Evolutionary conservation across 2,797 vertebrate genomes (phyloP).

Genomic region (Sebastes steindachneri): DNA sequence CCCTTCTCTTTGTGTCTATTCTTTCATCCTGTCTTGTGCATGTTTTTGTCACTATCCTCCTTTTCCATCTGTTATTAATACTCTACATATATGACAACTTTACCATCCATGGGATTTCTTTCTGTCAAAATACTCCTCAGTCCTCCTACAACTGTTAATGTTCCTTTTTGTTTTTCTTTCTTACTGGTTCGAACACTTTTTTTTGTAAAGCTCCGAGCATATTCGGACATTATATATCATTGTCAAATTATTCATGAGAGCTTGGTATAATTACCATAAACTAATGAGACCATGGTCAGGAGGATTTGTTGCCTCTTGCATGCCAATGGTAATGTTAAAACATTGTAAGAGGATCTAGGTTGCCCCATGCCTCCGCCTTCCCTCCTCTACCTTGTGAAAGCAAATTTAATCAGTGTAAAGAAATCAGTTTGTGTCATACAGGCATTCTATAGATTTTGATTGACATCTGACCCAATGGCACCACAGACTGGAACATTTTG

Average conservation of each 20-base stretch:
- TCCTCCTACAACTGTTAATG: background rate
- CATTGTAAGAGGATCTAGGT: background rate
- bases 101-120: background rate
- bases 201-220: background rate
- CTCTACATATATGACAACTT: background rate
- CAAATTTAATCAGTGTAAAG: background rate
- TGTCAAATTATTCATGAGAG: constrained; percentile 20
- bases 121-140: background rate
- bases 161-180: background rate
- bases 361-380: background rate
- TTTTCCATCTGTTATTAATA: background rate
- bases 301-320: background rate
- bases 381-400: background rate
- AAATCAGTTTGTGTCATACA: background rate
- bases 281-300: constrained; percentile 1
- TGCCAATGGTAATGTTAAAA: background rate
- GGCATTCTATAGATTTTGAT: background rate
- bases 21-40: background rate
- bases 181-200: background rate
- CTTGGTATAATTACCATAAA: constrained; percentile 3
- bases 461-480: background rate
- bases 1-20: background rate
- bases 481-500: background rate
- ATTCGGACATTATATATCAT: background rate
- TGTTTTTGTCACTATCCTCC: background rate